phyloP scores from a whole-genome alignment of 2,797 vertebrate genomes.

The Lindbergichthys nudifrons region DNA sequence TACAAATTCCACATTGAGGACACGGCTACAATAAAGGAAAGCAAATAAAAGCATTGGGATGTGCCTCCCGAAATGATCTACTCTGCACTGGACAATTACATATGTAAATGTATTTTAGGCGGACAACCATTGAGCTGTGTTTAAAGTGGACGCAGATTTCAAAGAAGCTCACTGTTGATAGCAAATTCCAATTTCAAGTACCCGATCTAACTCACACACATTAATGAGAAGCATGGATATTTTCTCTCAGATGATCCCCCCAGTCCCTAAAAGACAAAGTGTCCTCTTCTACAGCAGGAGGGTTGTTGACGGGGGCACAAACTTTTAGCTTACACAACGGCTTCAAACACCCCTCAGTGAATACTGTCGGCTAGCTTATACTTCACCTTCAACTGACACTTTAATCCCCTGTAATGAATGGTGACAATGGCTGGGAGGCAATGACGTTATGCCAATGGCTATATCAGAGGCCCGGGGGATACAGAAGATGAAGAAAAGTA shows the following conservation, averaged over 20 bases:
- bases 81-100: neutral
- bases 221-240: constrained; percentile 47
- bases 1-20: constrained; percentile 23
- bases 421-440: constrained; percentile 65
- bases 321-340: constrained; percentile 45
- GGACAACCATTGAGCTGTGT: constrained; percentile 28
- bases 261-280: constrained; percentile 12
- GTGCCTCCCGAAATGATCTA: neutral
- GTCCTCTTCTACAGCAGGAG: constrained; percentile 6
- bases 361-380: constrained; percentile 33
- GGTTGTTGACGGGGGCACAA: constrained; percentile 45
- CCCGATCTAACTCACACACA: constrained; percentile 55
- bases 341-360: constrained; percentile 46
- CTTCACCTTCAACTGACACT: constrained; percentile 72
- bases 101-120: constrained; percentile 41
- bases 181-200: constrained; percentile 32
- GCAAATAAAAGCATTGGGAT: constrained; percentile 17
- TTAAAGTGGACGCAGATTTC: constrained; percentile 47
- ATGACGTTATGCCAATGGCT: constrained; percentile 74
- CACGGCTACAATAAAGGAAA: constrained; percentile 15
- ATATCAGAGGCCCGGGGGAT: constrained; percentile 79
- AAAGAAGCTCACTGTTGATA: constrained; percentile 29
- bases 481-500: constrained; percentile 82
- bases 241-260: constrained; percentile 22
- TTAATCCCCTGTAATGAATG: constrained; percentile 78